phyloP scores from a whole-genome alignment of 2,113 vertebrate species.

The Otis tarda region DNA sequence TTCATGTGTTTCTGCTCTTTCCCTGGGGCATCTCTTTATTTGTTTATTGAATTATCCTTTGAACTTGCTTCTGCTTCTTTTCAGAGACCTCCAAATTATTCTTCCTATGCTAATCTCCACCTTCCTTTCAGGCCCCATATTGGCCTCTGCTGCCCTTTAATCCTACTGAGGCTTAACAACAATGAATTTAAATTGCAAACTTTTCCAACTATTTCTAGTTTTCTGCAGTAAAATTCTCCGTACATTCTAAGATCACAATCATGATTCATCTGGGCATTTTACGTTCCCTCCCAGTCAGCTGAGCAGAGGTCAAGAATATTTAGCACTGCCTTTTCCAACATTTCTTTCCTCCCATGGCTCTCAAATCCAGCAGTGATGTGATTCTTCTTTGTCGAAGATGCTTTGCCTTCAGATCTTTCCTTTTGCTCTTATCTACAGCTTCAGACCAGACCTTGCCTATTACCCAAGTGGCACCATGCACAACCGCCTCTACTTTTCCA shows the following conservation, averaged over 20 bases:
- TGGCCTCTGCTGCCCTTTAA: constrained; percentile 12
- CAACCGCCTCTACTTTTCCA: background rate
- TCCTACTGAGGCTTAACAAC: background rate
- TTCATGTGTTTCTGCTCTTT: background rate
- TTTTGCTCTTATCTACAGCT: background rate
- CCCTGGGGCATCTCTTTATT: constrained; percentile 35
- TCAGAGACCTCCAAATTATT: constrained; percentile 32
- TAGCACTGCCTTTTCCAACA: background rate
- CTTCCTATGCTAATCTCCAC: constrained; percentile 32
- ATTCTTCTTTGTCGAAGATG: background rate
- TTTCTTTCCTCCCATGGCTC: background rate
- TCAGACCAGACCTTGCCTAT: background rate
- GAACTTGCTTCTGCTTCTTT: constrained; percentile 54
- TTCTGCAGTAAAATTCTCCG: background rate
- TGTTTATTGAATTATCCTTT: constrained; percentile 51
- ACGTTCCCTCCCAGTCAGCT: constrained; percentile 27
- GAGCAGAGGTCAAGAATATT: constrained; percentile 30
- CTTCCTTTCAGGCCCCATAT: background rate
- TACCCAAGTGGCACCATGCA: background rate
- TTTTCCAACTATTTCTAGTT: constrained; percentile 9
- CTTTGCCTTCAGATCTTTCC: background rate
- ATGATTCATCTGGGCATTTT: background rate
- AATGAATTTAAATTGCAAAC: constrained; percentile 7
- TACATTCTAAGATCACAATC: constrained; percentile 23
- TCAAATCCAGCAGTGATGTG: background rate